Base-by-base conservation (phyloP, 1,140 invertebrate genomes). In the Bombus soroeensis region DNA sequence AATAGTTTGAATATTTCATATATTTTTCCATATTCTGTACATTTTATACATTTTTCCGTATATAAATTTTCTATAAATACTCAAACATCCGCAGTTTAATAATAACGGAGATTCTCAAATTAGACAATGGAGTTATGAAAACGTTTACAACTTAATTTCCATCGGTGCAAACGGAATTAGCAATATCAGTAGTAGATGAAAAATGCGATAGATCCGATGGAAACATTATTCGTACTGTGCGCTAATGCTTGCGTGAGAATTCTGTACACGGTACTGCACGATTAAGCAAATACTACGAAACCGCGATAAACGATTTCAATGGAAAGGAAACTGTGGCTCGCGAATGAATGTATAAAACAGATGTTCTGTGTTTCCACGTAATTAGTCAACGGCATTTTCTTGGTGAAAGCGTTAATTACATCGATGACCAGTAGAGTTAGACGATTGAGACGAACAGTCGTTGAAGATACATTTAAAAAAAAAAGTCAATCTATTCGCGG, bases 401-500 rank as follows among this genome's bases (percentile, higher is more conserved):
- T 1, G 1, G 2, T 13, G 9, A 53, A 47, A 41, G 15, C 2
- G 28, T 25, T 18, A 43, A 12, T 59, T 43, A 25, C 32, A 13
- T 22, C 15, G 8, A 12, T 4, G 68, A 71, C 13, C 32, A 22
- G 34, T 37, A 47, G 9, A 25, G 3, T 68, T 34, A 47, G 32
- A 12, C 25, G 12, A 75, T 28, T 39, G 37, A 28, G n/a, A 39
- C 3, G 28, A 9, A 39, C 10, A 62, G 39, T 39, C 41, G 8
- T 78, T 25, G 34, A 32, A 64, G 13, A 72, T 12, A 12, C 64
- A n/a, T 77, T 89, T 87, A 80, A 66, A 74, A 89, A 83, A 66
- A 59, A 89, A 89, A n/a, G n/a, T 89, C 72, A 89, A 87, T 89
- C 83, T 70, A 64, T 87, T 81, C 70, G 71, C 47, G 59, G 79